Evolutionary conservation across 2,797 vertebrate species (phyloP), one percentile per base, ranked within the genome.

Genomic region (Rhabdomys pumilio): DNA sequence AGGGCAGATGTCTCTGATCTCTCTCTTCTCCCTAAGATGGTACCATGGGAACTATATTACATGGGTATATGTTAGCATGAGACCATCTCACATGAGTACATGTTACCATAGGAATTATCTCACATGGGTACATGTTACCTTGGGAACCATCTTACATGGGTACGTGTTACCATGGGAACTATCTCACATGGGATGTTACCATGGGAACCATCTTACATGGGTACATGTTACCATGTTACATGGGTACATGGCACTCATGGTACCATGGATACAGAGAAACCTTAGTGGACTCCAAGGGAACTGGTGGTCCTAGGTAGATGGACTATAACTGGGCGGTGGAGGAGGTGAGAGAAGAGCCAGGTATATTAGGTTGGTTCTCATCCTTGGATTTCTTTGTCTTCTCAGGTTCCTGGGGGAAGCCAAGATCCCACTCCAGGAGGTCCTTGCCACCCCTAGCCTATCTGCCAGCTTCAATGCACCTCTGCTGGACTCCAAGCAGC

Each of bases 321-420:
- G 53, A 24, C 59, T 50, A 22, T 50, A 17, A 83, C 22, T 44
- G 10, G 10, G 34, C 31, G 47, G 55, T 34, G 69, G 47, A 1
- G 7, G 19, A 50, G 14, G 20, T 1, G 15, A 26, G 50, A 67
- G 67, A 85, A 22, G 87, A 86, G 31, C n/a, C 0, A 75, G 50
- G 26, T 4, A 22, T 17, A 0, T 73, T 20, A 53, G n/a, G 69
- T 31, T 61, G 5, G 4, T 79, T 83, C 83, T 67, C 24, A 76
- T 55, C 20, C 44, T 29, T 13, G 34, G 44, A 0, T 0, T 6
- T 72, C 24, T 96, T 13, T 26, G 0, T 95, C 17, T 1, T 65
- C 6, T 20, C 82, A 99, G 99, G 98, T 99, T 99, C 93, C 90
- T 99, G 98, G 99, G 99, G 2, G 99, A 99, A 97, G 98, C 98